Evolutionary conservation across 2,888 invertebrate species (phyloP).

Genomic region (Miltochrista miniata): DNA sequence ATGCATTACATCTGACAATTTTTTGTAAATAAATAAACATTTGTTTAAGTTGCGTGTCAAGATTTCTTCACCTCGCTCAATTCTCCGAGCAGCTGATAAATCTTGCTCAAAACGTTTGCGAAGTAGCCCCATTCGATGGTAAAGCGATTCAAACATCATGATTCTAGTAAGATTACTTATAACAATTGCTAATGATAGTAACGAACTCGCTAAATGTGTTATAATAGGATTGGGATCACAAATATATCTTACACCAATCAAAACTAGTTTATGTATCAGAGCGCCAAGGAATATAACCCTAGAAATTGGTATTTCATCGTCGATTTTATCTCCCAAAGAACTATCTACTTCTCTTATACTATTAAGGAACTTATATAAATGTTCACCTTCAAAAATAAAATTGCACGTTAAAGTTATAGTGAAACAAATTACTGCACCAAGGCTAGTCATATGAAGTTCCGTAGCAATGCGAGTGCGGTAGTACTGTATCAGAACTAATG

Average conservation of each 20-base stretch:
- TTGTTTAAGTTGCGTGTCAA: constrained; percentile 3
- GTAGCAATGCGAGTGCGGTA: background rate
- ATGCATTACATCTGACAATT: background rate
- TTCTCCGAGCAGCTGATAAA: constrained; percentile 2
- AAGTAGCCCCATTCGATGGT: constrained; percentile 6
- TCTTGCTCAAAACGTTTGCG: constrained; percentile 1
- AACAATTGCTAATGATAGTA: background rate
- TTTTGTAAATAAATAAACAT: constrained; percentile 1
- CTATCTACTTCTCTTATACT: background rate
- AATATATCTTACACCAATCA: background rate
- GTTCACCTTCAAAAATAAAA: constrained; percentile 4
- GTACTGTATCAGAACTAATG: background rate
- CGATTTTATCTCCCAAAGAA: background rate
- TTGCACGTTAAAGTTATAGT: background rate
- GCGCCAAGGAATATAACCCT: background rate
- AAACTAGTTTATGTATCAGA: background rate
- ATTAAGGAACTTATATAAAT: constrained; percentile 1
- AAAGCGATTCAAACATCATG: constrained; percentile 9
- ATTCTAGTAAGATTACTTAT: constrained; percentile 5
- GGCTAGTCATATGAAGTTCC: too few relatives aligned
- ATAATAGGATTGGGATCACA: background rate
- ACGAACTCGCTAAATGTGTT: background rate
- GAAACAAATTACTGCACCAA: background rate
- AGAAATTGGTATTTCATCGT: constrained; percentile 4
- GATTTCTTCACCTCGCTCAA: constrained; percentile 7